Evolutionary conservation across 2,888 invertebrate genomes (phyloP), one percentile per base, ranked within the genome.

Genomic region (Bembecia ichneumoniformis): DNA sequence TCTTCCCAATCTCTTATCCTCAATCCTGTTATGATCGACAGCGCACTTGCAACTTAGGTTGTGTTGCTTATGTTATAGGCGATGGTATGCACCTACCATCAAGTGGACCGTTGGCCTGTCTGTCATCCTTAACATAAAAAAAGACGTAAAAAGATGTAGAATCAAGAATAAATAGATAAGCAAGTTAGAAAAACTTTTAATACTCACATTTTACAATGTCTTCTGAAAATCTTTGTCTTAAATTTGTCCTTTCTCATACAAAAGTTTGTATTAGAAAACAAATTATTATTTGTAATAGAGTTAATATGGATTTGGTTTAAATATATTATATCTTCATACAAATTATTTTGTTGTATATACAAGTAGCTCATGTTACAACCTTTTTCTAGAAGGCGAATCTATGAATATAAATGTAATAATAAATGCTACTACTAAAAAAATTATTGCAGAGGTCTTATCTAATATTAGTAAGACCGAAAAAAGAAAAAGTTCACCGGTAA

Each of bases 181-280:
- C 5, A 28, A 28, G 28, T 28, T 28, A 28, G 4, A 28, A 28
- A 28, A 28, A 28, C 28, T 7, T 28, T 28, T 40, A 20, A 48
- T 69, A 84, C 86, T 86, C 67, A 86, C 87, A 86, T 86, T 64
- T 69, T 83, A 51, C 70, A 57, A 62, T 77, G 68, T 77, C 69
- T 74, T 77, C 68, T 77, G 47, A 55, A 67, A 64, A 66, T 57
- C 49, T 67, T 60, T 70, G 73, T 77, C 74, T 76, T 87, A 50
- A 73, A 74, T 60, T 75, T 81, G 62, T 81, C 73, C 56, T 74
- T 82, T 76, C 77, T 72, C 62, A 74, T 72, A 65, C 53, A 72
- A 65, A 67, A 53, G 28, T 66, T 64, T 58, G 74, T 77, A 54
- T 66, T 73, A 49, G 66, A 68, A 52, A 64, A 70, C 62, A 74